These are phyloP conservation scores for Fopius arisanus DNA, from an alignment of 1,140 invertebrate genomes.

Conservation along the genomic window DNA sequence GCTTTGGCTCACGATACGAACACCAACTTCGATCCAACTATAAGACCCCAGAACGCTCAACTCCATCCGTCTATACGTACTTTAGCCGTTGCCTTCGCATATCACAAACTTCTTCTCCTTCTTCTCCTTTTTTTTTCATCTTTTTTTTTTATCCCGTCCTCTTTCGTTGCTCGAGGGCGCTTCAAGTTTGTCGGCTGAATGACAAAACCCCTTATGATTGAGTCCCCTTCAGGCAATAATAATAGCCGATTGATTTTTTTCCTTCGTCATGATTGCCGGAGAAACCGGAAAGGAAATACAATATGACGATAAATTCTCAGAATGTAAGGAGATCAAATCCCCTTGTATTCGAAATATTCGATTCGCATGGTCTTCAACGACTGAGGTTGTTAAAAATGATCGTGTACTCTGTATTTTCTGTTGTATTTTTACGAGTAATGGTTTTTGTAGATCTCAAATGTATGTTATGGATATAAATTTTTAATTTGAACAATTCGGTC, in stretches of 20 bases:
- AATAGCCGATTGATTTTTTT: background rate
- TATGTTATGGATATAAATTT: too few species aligned
- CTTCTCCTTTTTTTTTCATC: background rate
- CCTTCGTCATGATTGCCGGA: background rate
- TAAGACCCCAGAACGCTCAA: slow-evolving; percentile 3
- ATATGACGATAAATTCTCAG: too few species aligned
- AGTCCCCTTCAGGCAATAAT: background rate
- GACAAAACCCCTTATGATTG: slow-evolving; percentile 10
- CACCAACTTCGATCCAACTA: slow-evolving; percentile 17
- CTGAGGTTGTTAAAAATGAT: too few species aligned
- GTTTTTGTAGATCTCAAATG: too few species aligned
- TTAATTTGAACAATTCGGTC: too few species aligned
- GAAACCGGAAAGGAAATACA: background rate
- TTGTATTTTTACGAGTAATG: too few species aligned
- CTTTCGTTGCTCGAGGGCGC: slow-evolving; percentile 2
- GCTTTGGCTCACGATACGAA: slow-evolving; percentile 9
- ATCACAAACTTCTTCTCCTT: background rate
- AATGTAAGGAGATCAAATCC: too few species aligned
- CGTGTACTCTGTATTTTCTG: background rate
- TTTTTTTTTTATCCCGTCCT: background rate
- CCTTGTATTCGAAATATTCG: background rate
- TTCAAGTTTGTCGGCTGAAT: slow-evolving; percentile 2
- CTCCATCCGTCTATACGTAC: background rate
- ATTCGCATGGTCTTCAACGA: too few species aligned
- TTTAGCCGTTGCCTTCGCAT: background rate